Conservation (phyloP, 2,113 vertebrate genomes). For the Steatornis caripensis region DNA sequence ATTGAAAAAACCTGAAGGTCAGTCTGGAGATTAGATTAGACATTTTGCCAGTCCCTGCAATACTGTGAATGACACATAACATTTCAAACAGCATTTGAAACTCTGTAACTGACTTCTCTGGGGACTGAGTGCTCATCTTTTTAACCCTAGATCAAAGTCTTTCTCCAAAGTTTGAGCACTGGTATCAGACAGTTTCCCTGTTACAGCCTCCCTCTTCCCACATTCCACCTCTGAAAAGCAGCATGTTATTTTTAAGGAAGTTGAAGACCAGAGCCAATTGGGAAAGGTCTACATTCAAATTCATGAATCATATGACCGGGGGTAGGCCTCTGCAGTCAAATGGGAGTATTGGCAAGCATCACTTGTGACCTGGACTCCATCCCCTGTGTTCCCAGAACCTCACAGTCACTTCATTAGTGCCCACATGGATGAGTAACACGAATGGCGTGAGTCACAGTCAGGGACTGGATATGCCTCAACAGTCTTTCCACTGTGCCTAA, state of each 20-base stretch:
- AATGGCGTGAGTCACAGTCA: slow-evolving; percentile 53
- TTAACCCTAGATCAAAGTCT: background rate
- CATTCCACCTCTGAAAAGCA: background rate
- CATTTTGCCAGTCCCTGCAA: background rate
- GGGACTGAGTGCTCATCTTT: background rate
- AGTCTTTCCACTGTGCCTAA: slow-evolving; percentile 35
- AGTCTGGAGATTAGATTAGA: background rate
- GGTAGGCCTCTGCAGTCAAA: background rate
- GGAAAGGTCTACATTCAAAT: slow-evolving; percentile 21
- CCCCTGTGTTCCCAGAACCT: slow-evolving; percentile 52
- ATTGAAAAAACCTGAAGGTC: background rate
- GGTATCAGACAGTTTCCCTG: background rate
- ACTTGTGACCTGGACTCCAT: slow-evolving; percentile 29
- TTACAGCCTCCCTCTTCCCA: background rate
- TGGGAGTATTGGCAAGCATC: slow-evolving; percentile 16
- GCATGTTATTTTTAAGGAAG: background rate
- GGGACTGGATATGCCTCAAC: slow-evolving; percentile 40
- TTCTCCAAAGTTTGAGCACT: background rate
- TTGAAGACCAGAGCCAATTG: background rate
- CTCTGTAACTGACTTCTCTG: background rate
- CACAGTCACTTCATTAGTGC: slow-evolving; percentile 59
- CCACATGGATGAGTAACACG: slow-evolving; percentile 53
- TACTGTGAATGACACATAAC: background rate
- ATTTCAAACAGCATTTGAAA: slow-evolving; percentile 12
- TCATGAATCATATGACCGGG: slow-evolving; percentile 52